Conservation (phyloP, 2,888 invertebrate genomes). For the Gortyna flavago region DNA sequence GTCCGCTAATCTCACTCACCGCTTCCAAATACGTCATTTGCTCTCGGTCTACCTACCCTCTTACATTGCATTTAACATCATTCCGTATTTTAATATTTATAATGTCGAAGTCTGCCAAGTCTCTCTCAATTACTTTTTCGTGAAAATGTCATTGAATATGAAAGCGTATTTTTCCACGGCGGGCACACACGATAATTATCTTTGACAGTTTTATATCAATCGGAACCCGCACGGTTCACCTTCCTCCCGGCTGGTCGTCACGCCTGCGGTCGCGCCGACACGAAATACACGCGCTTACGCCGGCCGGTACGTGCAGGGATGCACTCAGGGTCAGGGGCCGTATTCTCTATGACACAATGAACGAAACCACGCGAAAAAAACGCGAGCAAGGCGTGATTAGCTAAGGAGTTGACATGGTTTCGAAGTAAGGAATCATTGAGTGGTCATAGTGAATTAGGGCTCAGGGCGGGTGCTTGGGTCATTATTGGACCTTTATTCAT, state of each 20-base stretch:
- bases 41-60: slow-evolving; percentile 13
- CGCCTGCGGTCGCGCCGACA: slow-evolving; percentile 62
- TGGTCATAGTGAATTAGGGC: no score
- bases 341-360: no score
- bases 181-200: slow-evolving; percentile 24
- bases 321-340: slow-evolving; percentile 22
- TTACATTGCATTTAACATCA: slow-evolving; percentile 32
- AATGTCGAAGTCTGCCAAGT: slow-evolving; percentile 51
- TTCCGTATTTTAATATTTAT: slow-evolving; percentile 48
- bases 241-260: slow-evolving; percentile 61
- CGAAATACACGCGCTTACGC: slow-evolving; percentile 52
- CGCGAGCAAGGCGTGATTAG: no score
- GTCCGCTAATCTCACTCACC: slow-evolving; percentile 20
- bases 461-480: no score
- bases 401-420: no score
- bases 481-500: no score
- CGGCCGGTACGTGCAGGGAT: slow-evolving; percentile 30
- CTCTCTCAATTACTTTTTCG: slow-evolving; percentile 38
- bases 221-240: slow-evolving; percentile 68
- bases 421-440: no score
- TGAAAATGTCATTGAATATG: slow-evolving; percentile 43
- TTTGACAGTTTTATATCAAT: slow-evolving; percentile 67
- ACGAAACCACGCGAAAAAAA: no score
- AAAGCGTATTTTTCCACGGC: slow-evolving; percentile 52
- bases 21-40: slow-evolving; percentile 17